A percentile compares a stretch with the other conserved stretches of the same genome.
phyloP scores from a whole-genome alignment of 2,113 vertebrate species.

The Isichthys henryi region DNA sequence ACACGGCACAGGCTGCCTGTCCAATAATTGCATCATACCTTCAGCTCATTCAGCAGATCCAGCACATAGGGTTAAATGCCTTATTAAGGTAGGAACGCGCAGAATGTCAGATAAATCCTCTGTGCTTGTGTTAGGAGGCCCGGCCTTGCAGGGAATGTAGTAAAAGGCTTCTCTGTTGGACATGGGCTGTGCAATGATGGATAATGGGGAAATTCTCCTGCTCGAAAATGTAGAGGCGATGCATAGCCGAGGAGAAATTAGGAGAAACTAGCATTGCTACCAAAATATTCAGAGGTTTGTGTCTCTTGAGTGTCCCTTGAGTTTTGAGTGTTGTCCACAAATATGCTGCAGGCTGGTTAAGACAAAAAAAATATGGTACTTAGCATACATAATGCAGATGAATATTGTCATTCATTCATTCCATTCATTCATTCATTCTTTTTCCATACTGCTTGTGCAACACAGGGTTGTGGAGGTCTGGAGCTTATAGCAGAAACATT shows the following conservation, averaged over 20 bases:
- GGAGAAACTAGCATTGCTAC: not conserved
- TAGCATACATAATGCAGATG: not conserved
- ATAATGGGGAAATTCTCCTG: not conserved
- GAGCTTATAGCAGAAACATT: not conserved
- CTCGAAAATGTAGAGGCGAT: not conserved
- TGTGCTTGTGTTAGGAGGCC: not conserved
- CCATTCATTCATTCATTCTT: not conserved
- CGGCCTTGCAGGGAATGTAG: not conserved
- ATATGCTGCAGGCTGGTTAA: not conserved
- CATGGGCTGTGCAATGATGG: not conserved
- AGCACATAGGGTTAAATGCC: constrained; percentile 14
- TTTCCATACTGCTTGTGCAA: not conserved
- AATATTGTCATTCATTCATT: not conserved
- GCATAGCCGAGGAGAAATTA: not conserved
- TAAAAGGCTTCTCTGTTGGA: not conserved
- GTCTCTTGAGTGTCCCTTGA: not conserved
- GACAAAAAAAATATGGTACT: not conserved
- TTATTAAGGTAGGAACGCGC: constrained; percentile 10
- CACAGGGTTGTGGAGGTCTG: not conserved
- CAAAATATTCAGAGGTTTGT: not conserved
- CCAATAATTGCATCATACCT: constrained; percentile 21
- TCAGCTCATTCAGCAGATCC: constrained; percentile 6
- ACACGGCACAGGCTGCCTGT: constrained; percentile 10
- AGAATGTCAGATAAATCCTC: constrained; percentile 14
- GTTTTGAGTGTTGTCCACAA: not conserved